Evolutionary conservation across 2,113 vertebrate species (phyloP).

Genomic region (Chaetura pelagica): DNA sequence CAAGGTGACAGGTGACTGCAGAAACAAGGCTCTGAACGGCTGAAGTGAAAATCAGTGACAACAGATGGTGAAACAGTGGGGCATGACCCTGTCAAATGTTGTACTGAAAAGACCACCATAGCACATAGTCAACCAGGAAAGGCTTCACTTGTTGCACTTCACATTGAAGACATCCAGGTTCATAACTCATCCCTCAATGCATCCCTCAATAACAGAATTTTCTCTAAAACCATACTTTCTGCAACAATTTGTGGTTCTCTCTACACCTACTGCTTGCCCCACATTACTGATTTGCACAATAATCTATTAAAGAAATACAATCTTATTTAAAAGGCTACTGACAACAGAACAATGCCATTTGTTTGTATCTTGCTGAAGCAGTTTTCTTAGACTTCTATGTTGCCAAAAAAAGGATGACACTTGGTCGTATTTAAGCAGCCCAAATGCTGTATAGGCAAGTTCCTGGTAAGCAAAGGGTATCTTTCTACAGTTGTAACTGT

Average conservation of each 20-base stretch:
- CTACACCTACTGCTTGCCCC: background rate
- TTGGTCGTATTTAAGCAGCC: background rate
- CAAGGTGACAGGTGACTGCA: background rate
- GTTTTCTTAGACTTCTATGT: background rate
- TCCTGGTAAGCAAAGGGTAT: background rate
- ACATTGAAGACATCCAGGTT: background rate
- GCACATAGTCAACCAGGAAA: background rate
- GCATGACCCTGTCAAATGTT: background rate
- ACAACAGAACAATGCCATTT: background rate
- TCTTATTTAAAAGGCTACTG: background rate
- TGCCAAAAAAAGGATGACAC: background rate
- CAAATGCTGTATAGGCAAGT: rapidly evolving
- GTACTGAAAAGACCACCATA: background rate
- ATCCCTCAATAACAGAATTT: background rate
- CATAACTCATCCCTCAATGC: background rate
- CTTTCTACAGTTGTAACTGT: background rate
- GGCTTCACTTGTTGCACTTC: background rate
- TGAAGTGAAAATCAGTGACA: background rate
- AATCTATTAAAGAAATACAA: background rate
- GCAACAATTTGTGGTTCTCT: background rate
- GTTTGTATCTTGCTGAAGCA: background rate
- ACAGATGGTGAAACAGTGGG: background rate
- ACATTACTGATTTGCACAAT: background rate
- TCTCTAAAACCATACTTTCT: background rate
- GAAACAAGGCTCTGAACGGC: background rate